Percentiles rank a stretch among this genome's conserved stretches.
Evolutionary conservation across 2,888 invertebrate species (phyloP).

Genomic region (Tinea trinotella): DNA sequence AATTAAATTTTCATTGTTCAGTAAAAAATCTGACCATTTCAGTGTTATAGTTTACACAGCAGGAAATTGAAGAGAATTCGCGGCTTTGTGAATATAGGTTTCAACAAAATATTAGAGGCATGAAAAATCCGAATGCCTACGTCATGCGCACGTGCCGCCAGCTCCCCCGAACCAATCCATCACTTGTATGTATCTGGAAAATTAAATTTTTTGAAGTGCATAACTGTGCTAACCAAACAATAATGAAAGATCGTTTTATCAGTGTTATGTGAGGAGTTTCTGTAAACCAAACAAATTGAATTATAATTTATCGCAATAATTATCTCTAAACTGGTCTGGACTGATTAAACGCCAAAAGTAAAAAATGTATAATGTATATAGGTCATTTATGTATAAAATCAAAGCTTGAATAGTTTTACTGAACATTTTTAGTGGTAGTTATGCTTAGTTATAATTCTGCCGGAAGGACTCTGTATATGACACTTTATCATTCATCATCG

Average conservation of each 20-base stretch:
- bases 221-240: not conserved
- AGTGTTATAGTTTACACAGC: not conserved
- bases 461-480: not conserved
- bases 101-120: not conserved
- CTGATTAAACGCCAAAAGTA: too few relatives aligned
- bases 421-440: too few relatives aligned
- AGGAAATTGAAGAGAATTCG: not conserved
- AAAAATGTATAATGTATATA: too few relatives aligned
- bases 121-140: conserved; percentile 1
- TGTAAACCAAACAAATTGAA: too few relatives aligned
- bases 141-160: not conserved
- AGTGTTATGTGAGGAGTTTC: too few relatives aligned
- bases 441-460: too few relatives aligned
- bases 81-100: conserved; percentile 2
- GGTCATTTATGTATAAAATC: too few relatives aligned
- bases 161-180: not conserved
- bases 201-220: conserved; percentile 5
- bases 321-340: too few relatives aligned
- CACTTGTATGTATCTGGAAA: not conserved
- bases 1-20: not conserved
- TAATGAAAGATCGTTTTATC: too few relatives aligned
- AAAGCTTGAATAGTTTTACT: too few relatives aligned
- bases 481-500: not conserved
- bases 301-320: too few relatives aligned
- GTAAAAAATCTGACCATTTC: not conserved